Evolutionary conservation across 2,113 vertebrate genomes (phyloP).

Genomic region (Gnathonemus longibarbis): DNA sequence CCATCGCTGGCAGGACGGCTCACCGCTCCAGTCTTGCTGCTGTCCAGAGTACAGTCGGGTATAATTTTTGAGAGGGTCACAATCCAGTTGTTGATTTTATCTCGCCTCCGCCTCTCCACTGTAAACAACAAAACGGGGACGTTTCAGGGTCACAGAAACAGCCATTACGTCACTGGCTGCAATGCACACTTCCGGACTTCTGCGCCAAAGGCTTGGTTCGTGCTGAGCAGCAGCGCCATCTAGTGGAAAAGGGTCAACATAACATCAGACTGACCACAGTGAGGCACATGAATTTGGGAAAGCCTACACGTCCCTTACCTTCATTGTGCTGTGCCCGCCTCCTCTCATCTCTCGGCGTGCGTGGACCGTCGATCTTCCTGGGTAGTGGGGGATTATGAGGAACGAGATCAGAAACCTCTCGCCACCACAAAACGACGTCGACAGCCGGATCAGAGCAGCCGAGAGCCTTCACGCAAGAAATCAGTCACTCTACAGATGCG

Average conservation of each 20-base stretch:
- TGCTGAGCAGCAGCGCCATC: not conserved
- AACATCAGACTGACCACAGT: not conserved
- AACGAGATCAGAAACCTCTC: not conserved
- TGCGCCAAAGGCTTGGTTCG: not conserved
- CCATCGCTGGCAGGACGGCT: conserved; percentile 36
- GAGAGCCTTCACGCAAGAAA: not conserved
- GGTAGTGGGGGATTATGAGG: conserved; percentile 1
- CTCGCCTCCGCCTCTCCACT: conserved; percentile 82
- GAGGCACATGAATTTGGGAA: not conserved
- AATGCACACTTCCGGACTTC: not conserved
- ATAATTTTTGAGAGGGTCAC: conserved; percentile 87
- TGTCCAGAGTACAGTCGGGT: conserved; percentile 80
- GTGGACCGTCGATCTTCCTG: conserved; percentile 79
- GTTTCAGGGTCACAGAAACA: not conserved
- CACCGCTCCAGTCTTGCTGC: conserved; percentile 79
- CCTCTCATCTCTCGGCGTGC: conserved; percentile 77
- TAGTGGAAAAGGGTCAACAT: not conserved
- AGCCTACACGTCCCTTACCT: conserved; percentile 51
- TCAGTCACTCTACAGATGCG: not conserved
- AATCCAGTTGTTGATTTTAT: conserved; percentile 95
- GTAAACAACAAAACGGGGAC: conserved; percentile 23
- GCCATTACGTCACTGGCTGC: not conserved
- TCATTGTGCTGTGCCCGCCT: conserved; percentile 87
- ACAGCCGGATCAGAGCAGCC: not conserved
- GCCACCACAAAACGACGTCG: not conserved